These are phyloP conservation scores for Marmota monax DNA, from an alignment of 2,113 vertebrate species.

Conservation along the genomic window DNA sequence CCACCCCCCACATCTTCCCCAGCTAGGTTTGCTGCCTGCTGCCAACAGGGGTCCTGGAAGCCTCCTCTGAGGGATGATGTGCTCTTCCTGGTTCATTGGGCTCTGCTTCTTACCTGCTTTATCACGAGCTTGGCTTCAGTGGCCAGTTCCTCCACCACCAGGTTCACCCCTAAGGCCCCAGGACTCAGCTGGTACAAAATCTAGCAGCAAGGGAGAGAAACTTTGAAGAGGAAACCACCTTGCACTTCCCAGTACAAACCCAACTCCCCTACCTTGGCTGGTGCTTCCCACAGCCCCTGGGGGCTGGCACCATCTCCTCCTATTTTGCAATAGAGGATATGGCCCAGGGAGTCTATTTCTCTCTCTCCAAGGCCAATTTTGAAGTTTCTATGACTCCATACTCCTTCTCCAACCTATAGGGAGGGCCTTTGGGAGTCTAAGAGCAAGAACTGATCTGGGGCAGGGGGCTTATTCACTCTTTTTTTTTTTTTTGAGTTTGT, in stretches of 20 bases:
- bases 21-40: accelerated
- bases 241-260: accelerated
- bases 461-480: neutral
- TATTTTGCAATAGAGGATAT: neutral
- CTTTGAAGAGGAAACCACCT: neutral
- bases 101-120: constrained; percentile 69
- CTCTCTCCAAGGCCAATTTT: neutral
- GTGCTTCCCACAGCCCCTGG: accelerated
- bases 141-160: constrained; percentile 50
- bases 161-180: constrained; percentile 76
- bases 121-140: constrained; percentile 33
- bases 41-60: too few relatives aligned
- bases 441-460: neutral
- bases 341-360: neutral
- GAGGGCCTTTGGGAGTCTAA: neutral
- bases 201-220: constrained; percentile 29
- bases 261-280: accelerated
- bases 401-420: neutral
- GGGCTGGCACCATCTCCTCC: neutral
- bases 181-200: constrained; percentile 64
- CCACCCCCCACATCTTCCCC: accelerated
- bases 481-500: neutral
- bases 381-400: neutral
- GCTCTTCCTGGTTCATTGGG: accelerated
- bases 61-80: neutral